Evolutionary conservation across 2,888 invertebrate genomes (phyloP), one percentile per base, ranked within the genome.

Genomic region (Prosapia bicincta): DNA sequence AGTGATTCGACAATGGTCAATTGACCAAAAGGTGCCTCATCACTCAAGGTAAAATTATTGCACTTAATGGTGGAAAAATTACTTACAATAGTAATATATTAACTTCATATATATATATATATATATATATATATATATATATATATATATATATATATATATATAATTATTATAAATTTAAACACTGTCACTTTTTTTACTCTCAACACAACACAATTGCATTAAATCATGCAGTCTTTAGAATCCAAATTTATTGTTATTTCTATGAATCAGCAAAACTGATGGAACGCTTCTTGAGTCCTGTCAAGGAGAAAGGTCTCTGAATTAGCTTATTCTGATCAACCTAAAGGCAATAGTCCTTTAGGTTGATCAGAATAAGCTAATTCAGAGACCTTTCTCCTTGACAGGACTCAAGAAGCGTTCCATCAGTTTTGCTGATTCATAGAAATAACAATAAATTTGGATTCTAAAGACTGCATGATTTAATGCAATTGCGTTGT

Each of bases 321-420:
- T 38, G 38, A 38, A 15, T 15, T 13, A 38, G 9, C 15, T 38
- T 38, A 10, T 38, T 3, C 15, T 9, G 10, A 38, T 38, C 38
- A 38, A 38, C 38, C 38, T 38, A 13, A 7, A 38, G n/a, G n/a
- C n/a, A n/a, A n/a, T n/a, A n/a, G n/a, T n/a, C n/a, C n/a, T 38
- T 7, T 13, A 38, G 38, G 38, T 38, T 38, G 38, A 38, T 38
- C 10, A 9, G 15, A 3, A 38, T 10, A 38, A 38, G 15, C 9
- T 38, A 13, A 15, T 15, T 38, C 38, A 38, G 38, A 38, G 38
- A 13, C 79, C 79, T 1, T 75, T 79, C 54, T 78, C 79, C 65
- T 72, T 79, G 38, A 75, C 79, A 20, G 77, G 77, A 74, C 74
- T 79, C 65, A 77, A 78, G 72, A 79, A 79, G 76, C 76, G 77